phyloP scores from a whole-genome alignment of 2,113 vertebrate genomes.

The Cyrtonyx montezumae region DNA sequence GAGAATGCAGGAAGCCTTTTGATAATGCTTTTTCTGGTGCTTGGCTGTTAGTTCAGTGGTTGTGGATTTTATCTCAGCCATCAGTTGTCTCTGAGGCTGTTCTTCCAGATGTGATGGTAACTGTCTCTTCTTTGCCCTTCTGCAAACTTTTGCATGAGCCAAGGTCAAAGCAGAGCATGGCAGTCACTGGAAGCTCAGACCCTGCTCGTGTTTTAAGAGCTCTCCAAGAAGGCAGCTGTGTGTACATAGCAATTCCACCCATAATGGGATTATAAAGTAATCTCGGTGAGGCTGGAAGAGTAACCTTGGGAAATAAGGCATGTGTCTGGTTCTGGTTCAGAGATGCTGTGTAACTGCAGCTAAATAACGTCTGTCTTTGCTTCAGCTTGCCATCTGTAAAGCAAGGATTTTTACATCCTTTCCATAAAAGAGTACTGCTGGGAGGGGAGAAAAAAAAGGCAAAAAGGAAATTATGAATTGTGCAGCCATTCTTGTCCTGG shows the following conservation, averaged over 20 bases:
- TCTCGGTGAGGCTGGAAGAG: not conserved
- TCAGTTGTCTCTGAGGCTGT: not conserved
- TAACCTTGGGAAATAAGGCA: conserved; percentile 43
- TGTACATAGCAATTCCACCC: not conserved
- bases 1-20: not conserved
- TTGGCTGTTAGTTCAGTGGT: not conserved
- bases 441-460: not conserved
- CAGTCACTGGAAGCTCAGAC: not conserved
- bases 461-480: not conserved
- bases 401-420: not conserved
- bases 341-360: not conserved
- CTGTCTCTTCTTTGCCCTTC: not conserved
- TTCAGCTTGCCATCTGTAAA: conserved; percentile 50
- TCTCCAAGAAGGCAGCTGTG: not conserved
- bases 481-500: not conserved
- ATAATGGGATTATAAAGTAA: conserved; percentile 37
- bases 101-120: rapidly evolving
- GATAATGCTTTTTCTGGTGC: not conserved
- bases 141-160: not conserved
- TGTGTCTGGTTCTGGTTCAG: conserved; percentile 32
- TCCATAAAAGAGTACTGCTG: conserved; percentile 36
- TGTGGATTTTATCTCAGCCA: not conserved
- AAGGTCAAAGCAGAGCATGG: not conserved
- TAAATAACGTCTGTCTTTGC: not conserved
- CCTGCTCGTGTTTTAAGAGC: not conserved